Percentiles rank a stretch among this genome's conserved stretches.
Evolutionary conservation across 2,113 vertebrate genomes (phyloP).

Genomic region (Monarcha castaneiventris): DNA sequence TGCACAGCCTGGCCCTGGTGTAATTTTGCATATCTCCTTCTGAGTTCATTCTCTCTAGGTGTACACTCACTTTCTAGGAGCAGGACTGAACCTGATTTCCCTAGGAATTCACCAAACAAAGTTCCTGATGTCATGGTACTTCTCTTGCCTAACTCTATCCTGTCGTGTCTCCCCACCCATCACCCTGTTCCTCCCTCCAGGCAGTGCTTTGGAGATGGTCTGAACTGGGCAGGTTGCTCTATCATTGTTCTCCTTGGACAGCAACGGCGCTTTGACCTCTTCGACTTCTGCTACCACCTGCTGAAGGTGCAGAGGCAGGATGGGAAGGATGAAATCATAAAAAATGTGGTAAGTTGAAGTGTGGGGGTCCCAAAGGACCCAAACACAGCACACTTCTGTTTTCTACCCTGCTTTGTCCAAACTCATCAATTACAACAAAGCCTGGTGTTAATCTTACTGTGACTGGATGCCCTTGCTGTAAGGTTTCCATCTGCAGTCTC

Average conservation of each 20-base stretch:
- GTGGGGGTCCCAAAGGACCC: background rate
- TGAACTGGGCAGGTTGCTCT: constrained; percentile 98
- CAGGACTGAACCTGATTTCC: background rate
- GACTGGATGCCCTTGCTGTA: background rate
- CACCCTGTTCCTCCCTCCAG: constrained; percentile 62
- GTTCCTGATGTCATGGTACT: background rate
- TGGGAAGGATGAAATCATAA: constrained; percentile 98
- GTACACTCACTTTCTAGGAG: background rate
- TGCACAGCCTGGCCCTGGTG: background rate
- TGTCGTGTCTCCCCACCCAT: background rate
- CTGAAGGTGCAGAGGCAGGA: constrained; percentile 98
- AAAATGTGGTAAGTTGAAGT: constrained; percentile 88
- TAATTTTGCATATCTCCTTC: background rate
- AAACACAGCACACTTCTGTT: background rate
- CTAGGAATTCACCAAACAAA: background rate
- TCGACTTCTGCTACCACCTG: constrained; percentile 98
- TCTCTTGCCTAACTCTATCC: background rate
- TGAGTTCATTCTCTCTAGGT: background rate
- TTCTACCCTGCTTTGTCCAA: background rate
- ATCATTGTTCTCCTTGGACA: constrained; percentile 96
- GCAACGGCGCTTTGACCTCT: constrained; percentile 96
- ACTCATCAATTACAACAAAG: background rate
- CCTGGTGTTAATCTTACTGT: background rate
- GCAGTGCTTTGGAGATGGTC: constrained; percentile 96
- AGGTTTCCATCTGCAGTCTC: background rate